Evolutionary conservation across 1,140 invertebrate species (phyloP).

Genomic region (Luehdorfia chinensis): DNA sequence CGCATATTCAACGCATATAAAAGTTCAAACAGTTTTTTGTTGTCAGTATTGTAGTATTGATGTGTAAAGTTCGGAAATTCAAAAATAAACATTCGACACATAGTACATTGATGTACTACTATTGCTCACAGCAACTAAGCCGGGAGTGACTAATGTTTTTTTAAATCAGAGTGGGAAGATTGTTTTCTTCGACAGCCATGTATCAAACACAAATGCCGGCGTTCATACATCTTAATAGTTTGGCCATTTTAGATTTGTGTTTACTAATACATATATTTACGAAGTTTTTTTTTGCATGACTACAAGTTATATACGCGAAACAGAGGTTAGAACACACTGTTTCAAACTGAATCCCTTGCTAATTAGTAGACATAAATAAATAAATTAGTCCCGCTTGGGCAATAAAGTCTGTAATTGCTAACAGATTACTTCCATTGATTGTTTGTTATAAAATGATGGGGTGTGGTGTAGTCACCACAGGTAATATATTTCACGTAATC

Average conservation of each 20-base stretch:
- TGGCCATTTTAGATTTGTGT: slow-evolving; percentile 5
- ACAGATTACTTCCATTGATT: slow-evolving; percentile 26
- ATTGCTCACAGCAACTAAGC: slow-evolving; percentile 1
- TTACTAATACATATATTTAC: background rate
- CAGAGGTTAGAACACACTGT: no score
- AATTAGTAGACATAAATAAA: background rate
- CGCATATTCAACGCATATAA: background rate
- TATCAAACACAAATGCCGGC: background rate
- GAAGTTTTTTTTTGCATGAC: background rate
- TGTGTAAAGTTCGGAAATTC: slow-evolving; percentile 9
- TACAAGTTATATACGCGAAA: background rate
- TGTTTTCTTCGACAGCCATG: slow-evolving; percentile 6
- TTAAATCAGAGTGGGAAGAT: background rate
- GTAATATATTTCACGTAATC: slow-evolving; percentile 26
- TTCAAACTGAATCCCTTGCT: no score
- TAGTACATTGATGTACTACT: slow-evolving; percentile 13
- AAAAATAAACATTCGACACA: slow-evolving; percentile 14
- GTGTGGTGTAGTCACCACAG: slow-evolving; percentile 28
- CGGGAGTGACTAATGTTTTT: slow-evolving; percentile 16
- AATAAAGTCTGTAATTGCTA: slow-evolving; percentile 20
- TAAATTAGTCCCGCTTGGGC: background rate
- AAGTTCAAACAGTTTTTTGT: background rate
- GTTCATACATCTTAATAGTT: slow-evolving; percentile 7
- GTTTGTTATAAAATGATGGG: slow-evolving; percentile 25
- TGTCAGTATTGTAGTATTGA: no score